Conservation (phyloP, 2,797 vertebrate genomes). For the Ambastaia sidthimunki region DNA sequence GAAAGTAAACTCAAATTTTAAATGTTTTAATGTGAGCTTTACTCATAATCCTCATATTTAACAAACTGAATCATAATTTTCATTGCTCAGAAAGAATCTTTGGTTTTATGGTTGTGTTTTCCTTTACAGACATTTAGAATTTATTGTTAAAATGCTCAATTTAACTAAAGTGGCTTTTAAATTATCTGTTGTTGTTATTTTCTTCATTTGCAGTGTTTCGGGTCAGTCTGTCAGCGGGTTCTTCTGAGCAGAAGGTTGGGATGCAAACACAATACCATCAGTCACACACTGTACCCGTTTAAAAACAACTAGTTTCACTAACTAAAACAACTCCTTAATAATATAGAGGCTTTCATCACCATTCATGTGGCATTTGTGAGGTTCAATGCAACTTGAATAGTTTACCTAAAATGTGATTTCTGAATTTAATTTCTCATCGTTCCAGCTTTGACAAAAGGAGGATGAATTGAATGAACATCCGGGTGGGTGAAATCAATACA, state of each 20-base stretch:
- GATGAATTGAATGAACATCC: background rate
- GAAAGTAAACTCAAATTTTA: background rate
- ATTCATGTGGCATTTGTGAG: too few relatives aligned
- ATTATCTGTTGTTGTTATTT: background rate
- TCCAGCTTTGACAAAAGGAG: background rate
- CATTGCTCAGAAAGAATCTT: background rate
- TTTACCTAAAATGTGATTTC: background rate
- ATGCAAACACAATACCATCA: background rate
- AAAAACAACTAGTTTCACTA: background rate
- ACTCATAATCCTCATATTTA: background rate
- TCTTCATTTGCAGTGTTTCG: background rate
- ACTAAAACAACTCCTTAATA: background rate
- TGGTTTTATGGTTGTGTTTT: background rate
- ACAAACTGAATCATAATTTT: background rate
- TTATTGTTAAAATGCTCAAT: background rate
- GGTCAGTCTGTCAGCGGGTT: background rate
- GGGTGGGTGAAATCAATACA: constrained; percentile 3
- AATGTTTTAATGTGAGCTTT: background rate
- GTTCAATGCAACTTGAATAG: background rate
- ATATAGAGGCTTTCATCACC: background rate
- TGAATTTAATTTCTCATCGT: background rate
- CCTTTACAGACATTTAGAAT: too few relatives aligned
- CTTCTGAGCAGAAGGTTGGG: background rate
- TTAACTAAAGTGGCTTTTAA: too few relatives aligned
- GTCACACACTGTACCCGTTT: background rate